Evolutionary conservation across 2,113 vertebrate genomes (phyloP).

Genomic region (Cephalopholis sonnerati): DNA sequence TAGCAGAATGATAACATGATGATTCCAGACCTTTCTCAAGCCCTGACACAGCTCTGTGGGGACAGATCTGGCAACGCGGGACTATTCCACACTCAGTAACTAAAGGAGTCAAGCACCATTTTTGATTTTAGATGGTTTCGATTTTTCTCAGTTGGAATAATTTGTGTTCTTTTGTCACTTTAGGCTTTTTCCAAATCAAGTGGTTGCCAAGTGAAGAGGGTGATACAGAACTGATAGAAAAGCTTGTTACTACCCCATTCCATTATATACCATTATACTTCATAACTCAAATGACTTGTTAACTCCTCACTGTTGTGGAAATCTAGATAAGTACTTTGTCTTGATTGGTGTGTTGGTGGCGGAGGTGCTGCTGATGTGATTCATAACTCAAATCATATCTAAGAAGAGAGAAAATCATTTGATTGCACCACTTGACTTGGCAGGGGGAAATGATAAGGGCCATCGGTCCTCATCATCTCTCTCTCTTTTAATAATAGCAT

Average conservation of each 20-base stretch:
- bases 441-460: conserved; percentile 15
- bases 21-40: too few species aligned
- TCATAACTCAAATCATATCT: conserved; percentile 34
- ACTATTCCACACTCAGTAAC: neutral
- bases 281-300: neutral
- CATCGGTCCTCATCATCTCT: conserved; percentile 38
- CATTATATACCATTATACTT: neutral
- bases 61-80: too few species aligned
- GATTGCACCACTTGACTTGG: conserved; percentile 59
- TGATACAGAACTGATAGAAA: neutral
- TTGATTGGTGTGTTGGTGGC: neutral
- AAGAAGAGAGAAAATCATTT: conserved; percentile 41
- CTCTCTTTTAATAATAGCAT: conserved; percentile 27
- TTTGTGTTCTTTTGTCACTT: neutral
- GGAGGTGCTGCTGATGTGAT: conserved; percentile 16
- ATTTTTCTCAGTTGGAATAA: neutral
- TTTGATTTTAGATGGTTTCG: neutral
- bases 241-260: neutral
- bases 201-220: neutral
- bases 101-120: neutral
- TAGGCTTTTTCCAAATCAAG: neutral
- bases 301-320: conserved; percentile 3
- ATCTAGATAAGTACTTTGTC: conserved; percentile 5
- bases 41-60: too few species aligned
- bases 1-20: too few species aligned